Evolutionary conservation across 2,113 vertebrate species (phyloP).

Genomic region (Otis tarda): DNA sequence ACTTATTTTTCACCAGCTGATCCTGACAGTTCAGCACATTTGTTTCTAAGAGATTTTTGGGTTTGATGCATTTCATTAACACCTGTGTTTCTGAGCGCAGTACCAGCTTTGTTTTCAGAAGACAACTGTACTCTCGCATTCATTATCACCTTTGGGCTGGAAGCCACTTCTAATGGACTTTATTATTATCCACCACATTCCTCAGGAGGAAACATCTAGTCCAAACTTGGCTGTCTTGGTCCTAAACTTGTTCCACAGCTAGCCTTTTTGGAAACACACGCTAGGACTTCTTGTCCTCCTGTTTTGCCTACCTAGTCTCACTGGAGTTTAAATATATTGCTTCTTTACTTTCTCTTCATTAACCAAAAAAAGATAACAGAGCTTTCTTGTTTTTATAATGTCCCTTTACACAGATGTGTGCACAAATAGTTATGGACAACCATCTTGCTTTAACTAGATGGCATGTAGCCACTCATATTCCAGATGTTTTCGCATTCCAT

Average conservation of each 20-base stretch:
- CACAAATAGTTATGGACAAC: background rate
- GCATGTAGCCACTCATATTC: background rate
- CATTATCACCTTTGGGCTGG: background rate
- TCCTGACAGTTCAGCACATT: background rate
- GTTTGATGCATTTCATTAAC: background rate
- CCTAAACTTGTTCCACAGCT: background rate
- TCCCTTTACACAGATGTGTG: background rate
- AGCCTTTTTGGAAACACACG: background rate
- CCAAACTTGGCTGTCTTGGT: background rate
- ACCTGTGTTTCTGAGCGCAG: background rate
- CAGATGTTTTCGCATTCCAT: slow-evolving; percentile 7
- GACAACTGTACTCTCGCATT: background rate
- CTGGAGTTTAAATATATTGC: background rate
- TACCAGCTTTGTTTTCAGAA: slow-evolving; percentile 1
- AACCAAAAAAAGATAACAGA: background rate
- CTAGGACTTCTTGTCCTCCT: background rate
- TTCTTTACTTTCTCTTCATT: background rate
- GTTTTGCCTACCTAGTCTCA: background rate
- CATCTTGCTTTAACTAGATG: background rate
- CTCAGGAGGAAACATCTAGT: slow-evolving; percentile 41
- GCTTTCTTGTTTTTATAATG: background rate
- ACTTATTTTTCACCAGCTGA: background rate
- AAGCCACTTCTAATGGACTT: slow-evolving; percentile 36
- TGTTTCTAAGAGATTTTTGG: background rate
- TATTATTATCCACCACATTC: slow-evolving; percentile 17